Conservation (phyloP, 2,113 vertebrate species). For the Notechis scutatus region DNA sequence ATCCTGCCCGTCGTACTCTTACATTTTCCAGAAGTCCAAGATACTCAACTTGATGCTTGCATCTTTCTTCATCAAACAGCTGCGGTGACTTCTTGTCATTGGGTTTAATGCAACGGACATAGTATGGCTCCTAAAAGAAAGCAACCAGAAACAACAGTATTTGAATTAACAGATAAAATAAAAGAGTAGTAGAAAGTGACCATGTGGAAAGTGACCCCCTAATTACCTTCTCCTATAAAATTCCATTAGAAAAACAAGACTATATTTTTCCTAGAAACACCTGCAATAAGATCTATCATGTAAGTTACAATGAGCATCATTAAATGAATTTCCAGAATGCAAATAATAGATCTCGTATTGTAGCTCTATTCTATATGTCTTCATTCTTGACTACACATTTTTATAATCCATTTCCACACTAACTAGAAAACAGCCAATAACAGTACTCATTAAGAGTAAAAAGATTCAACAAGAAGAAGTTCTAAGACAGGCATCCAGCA, state of each 20-base stretch:
- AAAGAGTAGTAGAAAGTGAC: neutral
- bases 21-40: conserved; percentile 95
- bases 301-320: neutral
- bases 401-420: neutral
- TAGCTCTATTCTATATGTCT: neutral
- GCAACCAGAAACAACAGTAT: neutral
- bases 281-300: neutral
- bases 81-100: conserved; percentile 95
- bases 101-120: conserved; percentile 97
- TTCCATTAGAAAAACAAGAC: neutral
- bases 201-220: neutral
- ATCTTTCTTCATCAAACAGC: conserved; percentile 89
- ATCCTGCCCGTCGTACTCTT: conserved; percentile 89
- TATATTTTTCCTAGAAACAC: neutral
- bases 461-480: no score
- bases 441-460: no score
- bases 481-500: neutral
- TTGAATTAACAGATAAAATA: neutral
- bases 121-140: conserved; percentile 87
- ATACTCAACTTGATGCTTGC: conserved; percentile 94
- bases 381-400: neutral
- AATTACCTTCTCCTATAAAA: neutral
- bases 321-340: neutral
- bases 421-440: neutral
- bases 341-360: neutral